Percentiles rank a stretch among this genome's conserved stretches.
Evolutionary conservation across 2,888 invertebrate genomes (phyloP).

Genomic region (Habrosyne pyritoides): DNA sequence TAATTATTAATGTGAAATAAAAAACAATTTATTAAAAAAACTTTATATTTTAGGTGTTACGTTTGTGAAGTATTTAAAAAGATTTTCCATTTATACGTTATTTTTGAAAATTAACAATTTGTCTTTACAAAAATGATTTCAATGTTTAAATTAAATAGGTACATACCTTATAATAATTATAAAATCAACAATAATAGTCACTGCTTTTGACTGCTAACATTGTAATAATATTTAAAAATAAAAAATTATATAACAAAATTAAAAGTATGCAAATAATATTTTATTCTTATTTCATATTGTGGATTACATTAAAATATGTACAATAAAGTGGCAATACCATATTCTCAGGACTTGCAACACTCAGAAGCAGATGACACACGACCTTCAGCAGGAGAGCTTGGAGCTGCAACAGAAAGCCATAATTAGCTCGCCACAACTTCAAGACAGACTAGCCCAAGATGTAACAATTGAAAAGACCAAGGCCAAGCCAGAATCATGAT

Average conservation of each 20-base stretch:
- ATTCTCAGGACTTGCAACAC: conserved; percentile 64
- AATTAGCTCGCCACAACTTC: conserved; percentile 62
- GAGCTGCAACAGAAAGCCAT: conserved; percentile 76
- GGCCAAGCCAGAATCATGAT: conserved; percentile 21
- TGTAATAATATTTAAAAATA: conserved; percentile 59
- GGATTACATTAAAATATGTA: conserved; percentile 28
- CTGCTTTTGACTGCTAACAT: conserved; percentile 61
- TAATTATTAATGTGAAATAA: conserved; percentile 38
- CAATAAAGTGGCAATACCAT: conserved; percentile 25
- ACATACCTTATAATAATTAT: conserved; percentile 6
- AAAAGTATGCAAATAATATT: conserved; percentile 46
- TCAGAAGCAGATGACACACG: conserved; percentile 71
- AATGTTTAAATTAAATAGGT: conserved; percentile 17
- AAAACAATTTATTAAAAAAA: conserved; percentile 31
- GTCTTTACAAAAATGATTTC: conserved; percentile 31
- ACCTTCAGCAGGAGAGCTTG: conserved; percentile 75
- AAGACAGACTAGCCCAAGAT: conserved; percentile 63
- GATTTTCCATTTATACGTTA: conserved; percentile 32
- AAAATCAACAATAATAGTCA: conserved; percentile 60
- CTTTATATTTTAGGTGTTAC: conserved; percentile 22
- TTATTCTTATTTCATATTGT: conserved; percentile 34
- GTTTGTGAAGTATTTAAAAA: conserved; percentile 22
- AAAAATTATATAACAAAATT: conserved; percentile 44
- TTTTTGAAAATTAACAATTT: conserved; percentile 41
- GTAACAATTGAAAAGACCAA: conserved; percentile 28